These are phyloP conservation scores for Heterohyrax brucei DNA, from an alignment of 2,797 vertebrate species.

Conservation along the genomic window DNA sequence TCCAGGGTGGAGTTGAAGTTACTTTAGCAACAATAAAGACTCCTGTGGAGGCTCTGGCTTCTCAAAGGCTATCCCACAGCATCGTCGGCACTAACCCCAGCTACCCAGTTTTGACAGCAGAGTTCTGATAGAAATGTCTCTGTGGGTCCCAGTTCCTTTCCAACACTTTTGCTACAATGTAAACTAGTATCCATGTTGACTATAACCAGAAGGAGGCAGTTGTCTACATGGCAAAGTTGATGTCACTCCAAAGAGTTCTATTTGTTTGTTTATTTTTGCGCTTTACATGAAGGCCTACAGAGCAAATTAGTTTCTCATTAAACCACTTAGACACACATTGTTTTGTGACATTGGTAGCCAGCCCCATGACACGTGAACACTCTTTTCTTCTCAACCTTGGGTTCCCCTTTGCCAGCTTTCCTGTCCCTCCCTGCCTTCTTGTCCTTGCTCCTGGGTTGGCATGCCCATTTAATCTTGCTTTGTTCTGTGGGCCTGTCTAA, in stretches of 20 bases:
- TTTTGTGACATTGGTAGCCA: too few relatives aligned
- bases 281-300: too few relatives aligned
- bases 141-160: not conserved
- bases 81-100: not conserved
- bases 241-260: not conserved
- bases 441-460: too few relatives aligned
- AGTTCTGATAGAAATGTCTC: not conserved
- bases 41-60: not conserved
- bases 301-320: too few relatives aligned
- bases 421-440: too few relatives aligned
- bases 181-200: not conserved
- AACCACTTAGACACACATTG: too few relatives aligned
- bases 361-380: too few relatives aligned
- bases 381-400: too few relatives aligned
- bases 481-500: too few relatives aligned
- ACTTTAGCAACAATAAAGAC: not conserved
- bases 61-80: not conserved
- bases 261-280: too few relatives aligned
- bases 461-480: too few relatives aligned
- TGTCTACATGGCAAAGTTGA: not conserved
- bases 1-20: not conserved
- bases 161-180: not conserved
- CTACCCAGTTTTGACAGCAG: not conserved
- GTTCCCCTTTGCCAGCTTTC: too few relatives aligned
- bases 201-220: not conserved